These are phyloP conservation scores for Anaspis maculata DNA, from an alignment of 2,888 invertebrate species.

Conservation along the genomic window DNA sequence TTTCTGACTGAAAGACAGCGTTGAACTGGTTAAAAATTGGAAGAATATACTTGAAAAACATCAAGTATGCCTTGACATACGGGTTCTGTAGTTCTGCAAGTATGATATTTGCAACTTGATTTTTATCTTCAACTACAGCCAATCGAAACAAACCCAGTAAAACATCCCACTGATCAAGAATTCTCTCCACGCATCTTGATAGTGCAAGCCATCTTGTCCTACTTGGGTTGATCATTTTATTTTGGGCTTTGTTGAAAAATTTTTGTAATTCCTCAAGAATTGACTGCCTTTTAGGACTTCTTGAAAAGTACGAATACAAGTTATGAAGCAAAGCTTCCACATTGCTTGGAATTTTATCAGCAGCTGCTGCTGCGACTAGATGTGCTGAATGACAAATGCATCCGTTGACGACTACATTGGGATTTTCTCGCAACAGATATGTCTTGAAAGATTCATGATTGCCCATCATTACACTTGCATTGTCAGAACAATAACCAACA, in stretches of 20 bases:
- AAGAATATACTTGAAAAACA: conserved; percentile 1
- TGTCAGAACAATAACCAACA: conserved; percentile 7
- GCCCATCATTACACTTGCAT: conserved; percentile 6
- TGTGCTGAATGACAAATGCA: conserved; percentile 6
- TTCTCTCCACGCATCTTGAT: conserved; percentile 3
- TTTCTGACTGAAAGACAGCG: conserved; percentile 1
- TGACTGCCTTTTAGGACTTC: conserved; percentile 6
- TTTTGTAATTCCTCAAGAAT: neutral
- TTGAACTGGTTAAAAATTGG: conserved; percentile 2
- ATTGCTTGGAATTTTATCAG: conserved; percentile 5
- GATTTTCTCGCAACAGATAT: conserved; percentile 1
- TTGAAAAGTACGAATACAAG: conserved; percentile 5
- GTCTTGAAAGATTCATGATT: conserved; percentile 4
- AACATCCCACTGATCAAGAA: conserved; percentile 5
- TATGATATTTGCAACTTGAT: conserved; percentile 4
- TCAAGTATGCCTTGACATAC: conserved; percentile 6
- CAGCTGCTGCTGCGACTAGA: neutral
- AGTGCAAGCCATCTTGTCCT: conserved; percentile 7
- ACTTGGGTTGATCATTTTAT: conserved; percentile 4
- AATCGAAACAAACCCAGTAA: conserved; percentile 2
- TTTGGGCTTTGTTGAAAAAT: conserved; percentile 3
- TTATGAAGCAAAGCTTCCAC: conserved; percentile 5
- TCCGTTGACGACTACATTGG: conserved; percentile 1
- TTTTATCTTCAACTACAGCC: conserved; percentile 6
- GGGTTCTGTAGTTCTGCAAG: conserved; percentile 4